Base-by-base conservation (phyloP, 1,140 invertebrate genomes). In the Vollenhovia emeryi region DNA sequence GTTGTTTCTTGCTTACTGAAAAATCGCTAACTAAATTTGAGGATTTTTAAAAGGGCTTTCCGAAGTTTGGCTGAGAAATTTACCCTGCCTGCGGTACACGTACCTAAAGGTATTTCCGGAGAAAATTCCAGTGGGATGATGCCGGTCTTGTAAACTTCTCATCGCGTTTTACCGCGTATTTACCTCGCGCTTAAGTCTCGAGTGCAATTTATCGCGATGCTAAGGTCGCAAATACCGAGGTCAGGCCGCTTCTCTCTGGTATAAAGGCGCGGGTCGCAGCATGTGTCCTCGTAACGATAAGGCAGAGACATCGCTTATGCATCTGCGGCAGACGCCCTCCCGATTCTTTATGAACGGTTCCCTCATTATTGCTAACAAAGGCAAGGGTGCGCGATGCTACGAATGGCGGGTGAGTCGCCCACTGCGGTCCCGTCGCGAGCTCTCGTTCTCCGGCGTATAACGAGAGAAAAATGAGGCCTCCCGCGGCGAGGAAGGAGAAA, bases 361-460 rank as follows among this genome's bases (percentile, higher is more conserved):
- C 40, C 60, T 88, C 79, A 79, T 86, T 74, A 76, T 50, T 48
- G 68, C 43, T 48, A 57, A 71, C 78, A 78, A 86, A 86, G 52
- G 36, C 30, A 71, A 50, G 45, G 33, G 30, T 33, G n/a, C 18
- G 9, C 52, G 18, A 11, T 11, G 48, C 86, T 80, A 64, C 83
- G 55, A 84, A 48, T 64, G 27, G 48, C 62, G 66, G 74, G 18
- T 66, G 27, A 71, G 40, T 48, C 30, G 45, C 36, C 36, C 68
- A 52, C 24, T 57, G 43, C n/a, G 59, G 62, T 66, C 11, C 33
- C 36, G 27, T 11, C 45, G 6, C 55, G 43, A 40, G 73, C 66
- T 69, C 45, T 45, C n/a, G 43, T 21, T 11, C 50, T 15, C 36
- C 27, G 62, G 48, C 13, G 11, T 50, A 40, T 73, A 79, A 78